Percentiles rank a stretch among this genome's conserved stretches.
Conservation (phyloP, 2,113 vertebrate species). For the Platichthys flesus region DNA sequence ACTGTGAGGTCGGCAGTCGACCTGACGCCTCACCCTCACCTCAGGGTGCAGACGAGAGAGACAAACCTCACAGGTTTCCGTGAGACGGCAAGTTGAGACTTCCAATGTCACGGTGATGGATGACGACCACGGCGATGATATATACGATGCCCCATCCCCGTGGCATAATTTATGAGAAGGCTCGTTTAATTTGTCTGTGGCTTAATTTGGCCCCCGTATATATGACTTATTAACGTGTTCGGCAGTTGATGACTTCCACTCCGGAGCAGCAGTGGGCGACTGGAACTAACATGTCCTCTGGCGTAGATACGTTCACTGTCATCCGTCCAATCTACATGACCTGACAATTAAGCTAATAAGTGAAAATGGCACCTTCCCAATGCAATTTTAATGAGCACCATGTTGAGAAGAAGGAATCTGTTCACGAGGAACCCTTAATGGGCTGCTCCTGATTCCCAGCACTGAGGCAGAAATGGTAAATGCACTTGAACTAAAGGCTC, state of each 20-base stretch:
- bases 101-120: constrained; percentile 69
- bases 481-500: constrained; percentile 58
- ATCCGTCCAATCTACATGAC: constrained; percentile 78
- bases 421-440: constrained; percentile 65
- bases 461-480: constrained; percentile 50
- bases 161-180: constrained; percentile 78
- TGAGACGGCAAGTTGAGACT: constrained; percentile 44
- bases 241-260: constrained; percentile 62
- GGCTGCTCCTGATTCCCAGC: constrained; percentile 58
- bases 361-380: constrained; percentile 77
- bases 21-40: constrained; percentile 24
- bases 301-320: constrained; percentile 74
- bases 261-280: constrained; percentile 45
- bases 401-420: constrained; percentile 62
- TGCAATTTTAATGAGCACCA: constrained; percentile 81
- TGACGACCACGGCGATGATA: constrained; percentile 73
- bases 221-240: constrained; percentile 63
- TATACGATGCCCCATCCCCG: constrained; percentile 43
- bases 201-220: constrained; percentile 70
- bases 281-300: constrained; percentile 70
- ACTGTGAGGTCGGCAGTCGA: constrained; percentile 34
- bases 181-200: constrained; percentile 76
- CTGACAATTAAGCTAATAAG: constrained; percentile 82
- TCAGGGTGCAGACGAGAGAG: constrained; percentile 19
- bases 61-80: constrained; percentile 45